These are phyloP conservation scores for Xylota sylvarum DNA, from an alignment of 2,888 invertebrate genomes.

Conservation along the genomic window DNA sequence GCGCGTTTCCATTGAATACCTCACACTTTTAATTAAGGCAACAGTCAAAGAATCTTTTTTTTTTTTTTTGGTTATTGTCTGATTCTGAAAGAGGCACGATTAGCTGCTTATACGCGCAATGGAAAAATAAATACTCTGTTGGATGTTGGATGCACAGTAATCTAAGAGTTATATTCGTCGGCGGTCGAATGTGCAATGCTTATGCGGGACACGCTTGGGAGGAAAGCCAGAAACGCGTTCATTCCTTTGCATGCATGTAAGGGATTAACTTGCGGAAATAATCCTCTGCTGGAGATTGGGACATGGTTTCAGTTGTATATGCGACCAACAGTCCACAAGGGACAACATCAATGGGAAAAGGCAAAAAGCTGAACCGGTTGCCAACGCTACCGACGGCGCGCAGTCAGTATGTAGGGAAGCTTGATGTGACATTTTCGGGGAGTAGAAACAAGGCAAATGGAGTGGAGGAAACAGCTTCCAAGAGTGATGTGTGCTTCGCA, in stretches of 20 bases:
- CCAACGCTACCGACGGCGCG: constrained; percentile 12
- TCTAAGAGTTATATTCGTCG: constrained; percentile 68
- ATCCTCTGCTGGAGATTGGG: constrained; percentile 69
- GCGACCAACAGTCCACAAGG: constrained; percentile 34
- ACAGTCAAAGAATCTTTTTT: constrained; percentile 52
- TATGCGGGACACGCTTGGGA: constrained; percentile 17
- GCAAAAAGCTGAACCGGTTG: constrained; percentile 70
- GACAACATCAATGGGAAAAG: constrained; percentile 54
- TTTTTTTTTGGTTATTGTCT: constrained; percentile 11
- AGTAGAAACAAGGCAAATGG: constrained; percentile 11
- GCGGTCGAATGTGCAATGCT: constrained; percentile 54
- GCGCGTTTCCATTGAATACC: constrained; percentile 49
- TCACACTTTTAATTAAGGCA: constrained; percentile 74
- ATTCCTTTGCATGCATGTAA: constrained; percentile 67
- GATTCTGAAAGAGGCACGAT: constrained; percentile 64
- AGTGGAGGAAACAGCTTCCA: constrained; percentile 41
- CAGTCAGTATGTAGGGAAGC: constrained; percentile 36
- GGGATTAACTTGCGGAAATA: constrained; percentile 77
- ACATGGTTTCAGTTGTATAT: constrained; percentile 49
- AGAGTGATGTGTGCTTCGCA: constrained; percentile 57
- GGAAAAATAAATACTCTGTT: constrained; percentile 27
- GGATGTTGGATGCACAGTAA: constrained; percentile 59
- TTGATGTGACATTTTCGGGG: constrained; percentile 54
- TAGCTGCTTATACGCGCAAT: constrained; percentile 66
- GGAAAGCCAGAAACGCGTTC: constrained; percentile 42